Evolutionary conservation across 2,888 invertebrate genomes (phyloP).

Genomic region (Dicroscelio sp.): DNA sequence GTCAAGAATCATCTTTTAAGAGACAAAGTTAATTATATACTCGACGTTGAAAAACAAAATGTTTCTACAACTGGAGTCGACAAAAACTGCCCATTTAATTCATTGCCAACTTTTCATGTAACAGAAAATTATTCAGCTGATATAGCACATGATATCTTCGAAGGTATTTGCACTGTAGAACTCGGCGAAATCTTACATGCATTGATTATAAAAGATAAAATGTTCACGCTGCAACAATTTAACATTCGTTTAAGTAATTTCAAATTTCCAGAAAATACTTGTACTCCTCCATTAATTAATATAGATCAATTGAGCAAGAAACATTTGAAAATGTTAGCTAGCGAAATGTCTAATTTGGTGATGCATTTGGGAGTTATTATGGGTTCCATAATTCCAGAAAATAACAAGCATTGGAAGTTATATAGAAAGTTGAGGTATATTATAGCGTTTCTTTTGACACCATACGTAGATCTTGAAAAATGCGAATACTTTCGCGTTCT

Average conservation of each 20-base stretch:
- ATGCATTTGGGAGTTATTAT: slow-evolving; percentile 47
- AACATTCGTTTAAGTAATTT: slow-evolving; percentile 57
- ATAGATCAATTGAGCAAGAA: slow-evolving; percentile 59
- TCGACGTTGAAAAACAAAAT: not conserved
- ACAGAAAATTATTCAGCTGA: slow-evolving; percentile 73
- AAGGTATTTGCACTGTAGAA: slow-evolving; percentile 74
- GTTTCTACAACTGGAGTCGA: not conserved
- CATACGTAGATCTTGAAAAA: not conserved
- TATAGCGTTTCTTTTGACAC: not conserved
- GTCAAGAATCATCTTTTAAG: not conserved
- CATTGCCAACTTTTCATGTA: slow-evolving; percentile 66
- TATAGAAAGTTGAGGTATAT: slow-evolving; percentile 59
- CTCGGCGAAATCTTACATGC: slow-evolving; percentile 38
- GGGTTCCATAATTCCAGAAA: slow-evolving; percentile 36
- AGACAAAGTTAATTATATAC: not conserved
- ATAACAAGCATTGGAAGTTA: slow-evolving; percentile 62
- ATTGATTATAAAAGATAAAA: slow-evolving; percentile 16
- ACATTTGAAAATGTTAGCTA: slow-evolving; percentile 68
- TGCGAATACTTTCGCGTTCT: not conserved
- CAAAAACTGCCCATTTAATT: slow-evolving; percentile 49
- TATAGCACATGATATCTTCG: slow-evolving; percentile 80
- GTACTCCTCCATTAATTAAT: slow-evolving; percentile 66
- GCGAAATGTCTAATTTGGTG: slow-evolving; percentile 70
- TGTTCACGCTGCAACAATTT: slow-evolving; percentile 54
- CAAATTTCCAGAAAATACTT: slow-evolving; percentile 54